These are phyloP conservation scores for Stenchaetothrips biformis DNA, from an alignment of 2,888 invertebrate genomes.

Conservation along the genomic window DNA sequence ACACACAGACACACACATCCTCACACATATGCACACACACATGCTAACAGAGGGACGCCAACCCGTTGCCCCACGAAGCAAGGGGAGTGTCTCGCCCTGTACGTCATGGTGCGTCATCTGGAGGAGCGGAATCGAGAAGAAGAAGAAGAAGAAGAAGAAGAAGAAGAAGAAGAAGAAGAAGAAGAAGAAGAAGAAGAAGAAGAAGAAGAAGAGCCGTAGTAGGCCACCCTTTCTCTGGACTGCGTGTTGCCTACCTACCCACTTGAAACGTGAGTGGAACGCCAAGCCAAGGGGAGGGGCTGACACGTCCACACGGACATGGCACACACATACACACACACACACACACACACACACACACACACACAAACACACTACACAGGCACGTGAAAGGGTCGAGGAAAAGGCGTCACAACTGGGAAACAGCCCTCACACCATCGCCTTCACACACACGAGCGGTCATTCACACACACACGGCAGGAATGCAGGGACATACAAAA, in stretches of 20 bases:
- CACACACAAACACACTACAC: no score
- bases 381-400: neutral
- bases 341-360: neutral
- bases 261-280: no score
- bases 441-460: no score
- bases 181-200: neutral
- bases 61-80: neutral
- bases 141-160: neutral
- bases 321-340: neutral
- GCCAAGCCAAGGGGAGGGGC: neutral
- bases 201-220: neutral
- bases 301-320: neutral
- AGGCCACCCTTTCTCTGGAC: no score
- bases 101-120: neutral
- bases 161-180: neutral
- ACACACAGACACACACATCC: conserved; percentile 4
- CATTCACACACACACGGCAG: no score
- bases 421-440: no score
- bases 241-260: no score
- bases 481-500: no score
- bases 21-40: neutral
- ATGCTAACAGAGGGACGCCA: neutral
- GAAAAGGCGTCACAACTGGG: no score
- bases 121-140: neutral
- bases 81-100: conserved; percentile 4